phyloP scores from a whole-genome alignment of 1,140 invertebrate species.

The Neodiprion virginianus region DNA sequence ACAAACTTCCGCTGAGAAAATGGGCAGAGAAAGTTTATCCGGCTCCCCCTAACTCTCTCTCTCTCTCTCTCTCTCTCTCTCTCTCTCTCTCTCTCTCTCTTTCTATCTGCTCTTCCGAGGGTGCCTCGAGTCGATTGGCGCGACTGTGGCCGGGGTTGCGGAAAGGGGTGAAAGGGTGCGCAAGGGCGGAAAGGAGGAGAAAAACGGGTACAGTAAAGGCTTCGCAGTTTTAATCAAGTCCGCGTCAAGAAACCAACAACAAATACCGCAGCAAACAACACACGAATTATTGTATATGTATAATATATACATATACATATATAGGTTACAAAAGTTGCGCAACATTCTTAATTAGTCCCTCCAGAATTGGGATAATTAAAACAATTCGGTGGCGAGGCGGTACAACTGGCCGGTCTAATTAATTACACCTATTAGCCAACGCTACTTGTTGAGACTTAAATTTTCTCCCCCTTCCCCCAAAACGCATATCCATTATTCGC shows the following conservation, averaged over 20 bases:
- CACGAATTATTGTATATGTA: neutral
- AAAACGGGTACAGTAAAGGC: neutral
- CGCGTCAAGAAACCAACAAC: neutral
- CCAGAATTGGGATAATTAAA: slow-evolving; percentile 9
- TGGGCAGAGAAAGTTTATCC: neutral
- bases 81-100: slow-evolving; percentile 15
- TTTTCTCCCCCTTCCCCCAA: neutral
- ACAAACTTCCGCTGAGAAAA: slow-evolving; percentile 13
- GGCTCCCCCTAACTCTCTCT: slow-evolving; percentile 8
- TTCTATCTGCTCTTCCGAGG: slow-evolving; percentile 4
- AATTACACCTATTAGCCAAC: slow-evolving; percentile 2
- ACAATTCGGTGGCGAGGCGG: neutral
- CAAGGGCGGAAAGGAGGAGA: neutral
- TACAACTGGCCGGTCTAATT: neutral
- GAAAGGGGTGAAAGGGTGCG: neutral
- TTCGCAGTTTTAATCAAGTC: slow-evolving; percentile 5
- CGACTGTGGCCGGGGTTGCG: neutral
- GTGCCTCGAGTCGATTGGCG: neutral
- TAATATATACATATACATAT: neutral
- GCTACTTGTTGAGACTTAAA: slow-evolving; percentile 4
- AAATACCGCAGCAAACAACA: neutral
- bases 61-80: slow-evolving; percentile 18
- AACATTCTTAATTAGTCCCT: slow-evolving; percentile 9
- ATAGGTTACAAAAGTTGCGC: neutral
- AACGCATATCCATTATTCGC: neutral